Conservation (phyloP, 2,888 invertebrate species). For the Hypercompe scribonia region DNA sequence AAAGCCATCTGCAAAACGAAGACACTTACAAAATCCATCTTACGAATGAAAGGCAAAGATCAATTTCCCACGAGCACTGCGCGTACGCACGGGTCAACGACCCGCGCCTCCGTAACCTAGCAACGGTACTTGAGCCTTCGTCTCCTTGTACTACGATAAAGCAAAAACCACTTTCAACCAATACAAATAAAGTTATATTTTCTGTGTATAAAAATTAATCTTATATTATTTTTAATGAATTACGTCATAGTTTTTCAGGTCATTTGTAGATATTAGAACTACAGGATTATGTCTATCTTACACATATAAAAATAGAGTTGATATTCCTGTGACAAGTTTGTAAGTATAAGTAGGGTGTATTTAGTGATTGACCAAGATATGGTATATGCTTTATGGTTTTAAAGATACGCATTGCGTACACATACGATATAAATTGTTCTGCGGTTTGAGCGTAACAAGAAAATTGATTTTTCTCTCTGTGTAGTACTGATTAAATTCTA, state of each 20-base stretch:
- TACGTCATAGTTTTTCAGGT: slow-evolving; percentile 2
- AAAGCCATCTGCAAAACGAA: slow-evolving; percentile 10
- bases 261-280: background rate
- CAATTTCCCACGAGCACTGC: slow-evolving; percentile 53
- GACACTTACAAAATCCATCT: slow-evolving; percentile 63
- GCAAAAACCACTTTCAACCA: slow-evolving; percentile 24
- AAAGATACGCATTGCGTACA: slow-evolving; percentile 28
- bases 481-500: slow-evolving; percentile 17
- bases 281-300: slow-evolving; percentile 9
- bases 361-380: slow-evolving; percentile 50
- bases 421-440: slow-evolving; percentile 10
- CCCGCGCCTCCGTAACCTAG: slow-evolving; percentile 66
- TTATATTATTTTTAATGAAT: background rate
- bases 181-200: slow-evolving; percentile 26
- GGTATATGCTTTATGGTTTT: slow-evolving; percentile 48
- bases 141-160: slow-evolving; percentile 51
- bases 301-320: accelerated
- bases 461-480: slow-evolving; percentile 45
- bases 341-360: slow-evolving; percentile 28
- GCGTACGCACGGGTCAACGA: slow-evolving; percentile 69
- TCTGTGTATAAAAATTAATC: slow-evolving; percentile 26
- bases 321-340: slow-evolving; percentile 13
- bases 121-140: slow-evolving; percentile 72
- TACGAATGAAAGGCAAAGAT: slow-evolving; percentile 57
- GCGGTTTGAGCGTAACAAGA: slow-evolving; percentile 9